Evolutionary conservation across 2,797 vertebrate species (phyloP), one percentile per base, ranked within the genome.

Genomic region (Acanthornis magna): DNA sequence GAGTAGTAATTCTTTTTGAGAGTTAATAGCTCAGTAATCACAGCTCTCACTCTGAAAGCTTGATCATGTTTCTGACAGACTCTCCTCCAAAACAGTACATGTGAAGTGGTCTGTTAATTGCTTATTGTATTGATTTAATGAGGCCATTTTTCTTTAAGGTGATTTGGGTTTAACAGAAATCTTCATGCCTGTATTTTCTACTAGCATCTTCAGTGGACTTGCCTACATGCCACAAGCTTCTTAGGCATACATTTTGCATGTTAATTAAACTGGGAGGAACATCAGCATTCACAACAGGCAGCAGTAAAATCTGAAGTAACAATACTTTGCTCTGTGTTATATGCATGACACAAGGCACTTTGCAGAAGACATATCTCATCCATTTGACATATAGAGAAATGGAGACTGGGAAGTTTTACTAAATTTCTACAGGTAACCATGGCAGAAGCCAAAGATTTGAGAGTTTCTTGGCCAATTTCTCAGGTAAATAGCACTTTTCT

Each of bases 1-100:
- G 87, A 84, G 27, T 38, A 68, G 27, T 67, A 88, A 70, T 90
- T 93, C 3, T 65, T 92, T 96, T 94, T 96, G 53, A 78, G 80
- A 86, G 92, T 85, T 86, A 95, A 57, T 40, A 87, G 21, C 55
- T 48, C 58, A 16, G 47, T 61, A 91, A 48, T 78, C 71, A 84
- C 20, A 32, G 57, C 63, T 96, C 76, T 89, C 63, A 43, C 65
- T 88, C 78, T 75, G 34, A 78, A 55, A 71, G 10, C 54, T 89
- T 88, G 83, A 47, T 13, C 65, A 9, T 75, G 54, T 54, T 88
- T 91, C 68, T 78, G 34, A 91, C 62, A 89, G 58, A 88, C 67
- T 77, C 5, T 57, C 36, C 42, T 96, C 51, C 36, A n/a, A 91
- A 70, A 23, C 58, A 55, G 79, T 89, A 66, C 47, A 67, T 57